These are phyloP conservation scores for Abscondita cerata DNA, from an alignment of 2,888 invertebrate genomes.

Conservation along the genomic window DNA sequence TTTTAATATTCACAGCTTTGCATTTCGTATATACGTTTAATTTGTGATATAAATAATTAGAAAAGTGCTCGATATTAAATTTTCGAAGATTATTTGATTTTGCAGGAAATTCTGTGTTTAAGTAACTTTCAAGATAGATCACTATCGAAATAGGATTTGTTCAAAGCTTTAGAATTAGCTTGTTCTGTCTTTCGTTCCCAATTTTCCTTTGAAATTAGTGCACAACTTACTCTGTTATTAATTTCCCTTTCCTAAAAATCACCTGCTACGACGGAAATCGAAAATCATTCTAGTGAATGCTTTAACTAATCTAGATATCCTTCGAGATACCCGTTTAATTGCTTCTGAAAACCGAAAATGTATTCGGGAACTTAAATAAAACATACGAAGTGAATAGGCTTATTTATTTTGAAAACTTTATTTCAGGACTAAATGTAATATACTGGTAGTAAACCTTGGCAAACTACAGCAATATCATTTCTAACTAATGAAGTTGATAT, in stretches of 20 bases:
- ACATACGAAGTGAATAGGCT: background rate
- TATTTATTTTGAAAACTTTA: background rate
- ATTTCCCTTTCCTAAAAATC: constrained; percentile 35
- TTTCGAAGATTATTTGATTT: background rate
- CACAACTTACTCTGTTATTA: constrained; percentile 34
- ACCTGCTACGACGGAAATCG: constrained; percentile 34
- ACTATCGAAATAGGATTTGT: constrained; percentile 40
- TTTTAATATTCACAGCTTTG: constrained; percentile 18
- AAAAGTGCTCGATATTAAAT: background rate
- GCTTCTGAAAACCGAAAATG: constrained; percentile 19
- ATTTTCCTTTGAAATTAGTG: constrained; percentile 26
- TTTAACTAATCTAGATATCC: constrained; percentile 31
- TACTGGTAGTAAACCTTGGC: background rate
- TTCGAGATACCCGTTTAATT: constrained; percentile 22
- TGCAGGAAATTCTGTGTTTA: constrained; percentile 23
- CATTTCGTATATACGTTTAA: background rate
- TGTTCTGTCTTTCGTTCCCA: constrained; percentile 36
- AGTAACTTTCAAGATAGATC: constrained; percentile 35
- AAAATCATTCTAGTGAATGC: constrained; percentile 29
- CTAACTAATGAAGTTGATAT: constrained; percentile 8
- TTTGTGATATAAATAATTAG: background rate
- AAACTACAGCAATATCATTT: constrained; percentile 5
- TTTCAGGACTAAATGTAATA: background rate
- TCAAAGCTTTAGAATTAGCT: constrained; percentile 38
- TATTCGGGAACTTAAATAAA: constrained; percentile 20